These are phyloP conservation scores for Thomomys bottae DNA, from an alignment of 2,113 vertebrate species.

Conservation along the genomic window DNA sequence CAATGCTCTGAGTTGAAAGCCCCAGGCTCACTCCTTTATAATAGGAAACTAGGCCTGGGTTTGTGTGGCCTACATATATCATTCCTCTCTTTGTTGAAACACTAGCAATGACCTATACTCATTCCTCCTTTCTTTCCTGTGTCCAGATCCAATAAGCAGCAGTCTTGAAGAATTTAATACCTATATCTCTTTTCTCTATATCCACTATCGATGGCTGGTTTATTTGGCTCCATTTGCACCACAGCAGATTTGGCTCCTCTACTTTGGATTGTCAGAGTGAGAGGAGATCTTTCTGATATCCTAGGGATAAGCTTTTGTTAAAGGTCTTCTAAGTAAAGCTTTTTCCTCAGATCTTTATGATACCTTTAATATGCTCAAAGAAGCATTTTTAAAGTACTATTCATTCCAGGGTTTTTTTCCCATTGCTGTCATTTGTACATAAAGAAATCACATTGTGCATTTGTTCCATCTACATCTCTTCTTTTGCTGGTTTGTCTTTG, in stretches of 20 bases:
- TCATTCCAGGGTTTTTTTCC: neutral
- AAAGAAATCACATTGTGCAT: neutral
- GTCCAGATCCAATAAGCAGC: neutral
- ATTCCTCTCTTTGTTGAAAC: neutral
- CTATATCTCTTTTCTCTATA: neutral
- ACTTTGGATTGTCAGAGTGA: neutral
- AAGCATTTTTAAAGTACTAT: neutral
- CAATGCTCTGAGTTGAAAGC: neutral
- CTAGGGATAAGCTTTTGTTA: neutral
- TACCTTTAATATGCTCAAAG: conserved; percentile 13
- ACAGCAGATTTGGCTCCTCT: neutral
- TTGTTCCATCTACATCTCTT: neutral
- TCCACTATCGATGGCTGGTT: neutral
- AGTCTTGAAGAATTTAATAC: neutral
- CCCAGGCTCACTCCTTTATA: neutral
- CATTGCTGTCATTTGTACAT: neutral
- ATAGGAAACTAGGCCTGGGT: neutral
- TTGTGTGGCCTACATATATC: neutral
- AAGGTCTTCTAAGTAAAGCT: neutral
- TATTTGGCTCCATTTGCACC: neutral
- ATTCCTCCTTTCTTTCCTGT: neutral
- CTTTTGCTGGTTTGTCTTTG: neutral
- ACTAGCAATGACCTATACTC: neutral
- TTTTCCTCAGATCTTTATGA: conserved; percentile 24
- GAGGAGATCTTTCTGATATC: neutral